Base-by-base conservation (phyloP, 2,113 vertebrate genomes). In the Etheostoma cragini region DNA sequence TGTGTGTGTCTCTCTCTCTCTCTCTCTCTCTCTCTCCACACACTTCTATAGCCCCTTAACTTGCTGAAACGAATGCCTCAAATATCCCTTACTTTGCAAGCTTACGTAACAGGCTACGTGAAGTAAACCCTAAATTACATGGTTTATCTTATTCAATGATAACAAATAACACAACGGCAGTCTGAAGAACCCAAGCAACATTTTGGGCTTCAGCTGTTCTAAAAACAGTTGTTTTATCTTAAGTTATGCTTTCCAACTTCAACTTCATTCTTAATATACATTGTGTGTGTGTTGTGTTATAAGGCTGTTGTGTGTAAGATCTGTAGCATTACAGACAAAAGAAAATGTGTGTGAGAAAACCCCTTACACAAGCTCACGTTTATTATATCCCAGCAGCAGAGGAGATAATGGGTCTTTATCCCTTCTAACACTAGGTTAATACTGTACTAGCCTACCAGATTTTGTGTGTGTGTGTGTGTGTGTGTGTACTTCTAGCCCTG, bases 401-500 rank as follows among this genome's bases (percentile, higher is more conserved):
- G 85, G 70, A 84, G 89, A 89, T 93, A 85, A 92, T 81, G 71
- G 79, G 72, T 82, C 81, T 85, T 88, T 87, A 90, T 93, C 86
- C 87, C 70, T 67, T 83, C 80, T 72, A 82, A 65, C 81, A 86
- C 75, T 78, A 67, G 85, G 91, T 92, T 92, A 93, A 93, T 92
- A 78, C 86, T 91, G 86, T 89, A 90, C 91, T 92, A 89, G 82
- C 85, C 89, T 87, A 81, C 67, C 77, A 90, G 84, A 82, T 82
- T 76, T 87, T 81, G 85, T 85, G 81, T 83, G 78, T 77, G 64
- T 49, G 70, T 52, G 6, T n/a, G 2, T 64, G 35, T 38, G 38
- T 38, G 38, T 38, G 38, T 38, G 38, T 10, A 26, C 26, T 26
- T 26, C 26, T 38, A 77, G 10, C 46, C 38, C 47, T 19, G 52